These are phyloP conservation scores for Aphelenchoides besseyi DNA, from an alignment of 1,140 invertebrate species.

Conservation along the genomic window DNA sequence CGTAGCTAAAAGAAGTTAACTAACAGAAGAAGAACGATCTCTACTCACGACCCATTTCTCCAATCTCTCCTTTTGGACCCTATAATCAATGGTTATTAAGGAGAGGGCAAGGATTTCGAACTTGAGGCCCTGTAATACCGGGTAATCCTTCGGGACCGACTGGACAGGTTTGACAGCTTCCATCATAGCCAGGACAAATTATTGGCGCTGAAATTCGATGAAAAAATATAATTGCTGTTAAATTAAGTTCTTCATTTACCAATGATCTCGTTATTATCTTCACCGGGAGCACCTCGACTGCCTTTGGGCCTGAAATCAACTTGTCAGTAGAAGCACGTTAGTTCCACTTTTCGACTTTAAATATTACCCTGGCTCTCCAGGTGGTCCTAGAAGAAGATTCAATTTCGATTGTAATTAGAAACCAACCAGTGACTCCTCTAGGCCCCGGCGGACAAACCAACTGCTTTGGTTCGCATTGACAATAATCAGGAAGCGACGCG, in stretches of 20 bases:
- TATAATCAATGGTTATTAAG: no score
- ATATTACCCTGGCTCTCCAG: neutral
- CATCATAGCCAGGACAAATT: slow-evolving; percentile 9
- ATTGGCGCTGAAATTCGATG: no score
- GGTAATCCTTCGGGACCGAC: neutral
- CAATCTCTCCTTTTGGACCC: no score
- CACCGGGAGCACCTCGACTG: neutral
- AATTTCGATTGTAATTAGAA: neutral
- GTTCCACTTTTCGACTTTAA: neutral
- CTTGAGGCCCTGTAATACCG: no score
- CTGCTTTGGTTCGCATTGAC: slow-evolving; percentile 7
- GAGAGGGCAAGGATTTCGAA: no score
- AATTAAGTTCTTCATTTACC: no score
- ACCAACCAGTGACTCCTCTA: neutral
- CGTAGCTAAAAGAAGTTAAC: no score
- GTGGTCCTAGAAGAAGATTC: neutral
- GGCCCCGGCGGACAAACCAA: slow-evolving; percentile 5
- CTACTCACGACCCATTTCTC: no score
- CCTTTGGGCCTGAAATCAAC: no score
- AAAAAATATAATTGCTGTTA: no score
- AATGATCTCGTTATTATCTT: slow-evolving; percentile 6
- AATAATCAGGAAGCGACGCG: neutral
- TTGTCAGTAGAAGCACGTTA: neutral
- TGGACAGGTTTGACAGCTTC: slow-evolving; percentile 1
- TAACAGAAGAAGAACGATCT: no score